phyloP scores from a whole-genome alignment of 2,888 invertebrate genomes.

The Pachymerium ferrugineum region DNA sequence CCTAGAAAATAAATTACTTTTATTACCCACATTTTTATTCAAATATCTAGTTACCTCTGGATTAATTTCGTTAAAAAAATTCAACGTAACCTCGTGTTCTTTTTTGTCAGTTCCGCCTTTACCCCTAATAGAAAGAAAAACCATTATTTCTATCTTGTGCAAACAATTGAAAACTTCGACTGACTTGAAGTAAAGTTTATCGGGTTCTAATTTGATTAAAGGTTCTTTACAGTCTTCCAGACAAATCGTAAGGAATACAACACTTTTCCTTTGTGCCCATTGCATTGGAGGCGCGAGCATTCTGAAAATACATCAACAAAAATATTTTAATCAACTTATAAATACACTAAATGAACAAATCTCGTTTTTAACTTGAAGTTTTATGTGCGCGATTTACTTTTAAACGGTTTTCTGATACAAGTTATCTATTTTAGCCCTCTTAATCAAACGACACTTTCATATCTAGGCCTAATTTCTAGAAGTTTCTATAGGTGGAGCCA shows the following conservation, averaged over 20 bases:
- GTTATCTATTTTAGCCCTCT: not conserved
- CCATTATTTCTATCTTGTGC: conserved; percentile 21
- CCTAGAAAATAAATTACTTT: conserved; percentile 46
- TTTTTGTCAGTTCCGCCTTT: conserved; percentile 76
- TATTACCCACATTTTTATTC: not conserved
- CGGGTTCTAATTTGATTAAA: conserved; percentile 61
- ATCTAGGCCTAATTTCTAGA: not conserved
- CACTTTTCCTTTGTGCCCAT: conserved; percentile 86
- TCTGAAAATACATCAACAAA: conserved; percentile 32
- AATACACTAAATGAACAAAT: not conserved
- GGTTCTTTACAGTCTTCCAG: conserved; percentile 84
- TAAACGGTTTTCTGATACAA: not conserved
- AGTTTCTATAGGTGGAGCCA: not conserved
- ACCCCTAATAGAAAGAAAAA: conserved; percentile 53
- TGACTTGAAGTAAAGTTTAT: conserved; percentile 64
- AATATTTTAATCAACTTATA: not conserved
- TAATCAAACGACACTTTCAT: not conserved
- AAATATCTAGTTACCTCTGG: conserved; percentile 59
- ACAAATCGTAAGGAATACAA: conserved; percentile 81
- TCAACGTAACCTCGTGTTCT: conserved; percentile 79
- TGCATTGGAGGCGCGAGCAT: conserved; percentile 73
- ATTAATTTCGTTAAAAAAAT: conserved; percentile 73
- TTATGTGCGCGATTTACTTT: not conserved
- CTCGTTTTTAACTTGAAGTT: not conserved
- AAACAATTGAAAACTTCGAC: not conserved